Evolutionary conservation across 2,888 invertebrate species (phyloP), one percentile per base, ranked within the genome.

Genomic region (Cantharis rustica): DNA sequence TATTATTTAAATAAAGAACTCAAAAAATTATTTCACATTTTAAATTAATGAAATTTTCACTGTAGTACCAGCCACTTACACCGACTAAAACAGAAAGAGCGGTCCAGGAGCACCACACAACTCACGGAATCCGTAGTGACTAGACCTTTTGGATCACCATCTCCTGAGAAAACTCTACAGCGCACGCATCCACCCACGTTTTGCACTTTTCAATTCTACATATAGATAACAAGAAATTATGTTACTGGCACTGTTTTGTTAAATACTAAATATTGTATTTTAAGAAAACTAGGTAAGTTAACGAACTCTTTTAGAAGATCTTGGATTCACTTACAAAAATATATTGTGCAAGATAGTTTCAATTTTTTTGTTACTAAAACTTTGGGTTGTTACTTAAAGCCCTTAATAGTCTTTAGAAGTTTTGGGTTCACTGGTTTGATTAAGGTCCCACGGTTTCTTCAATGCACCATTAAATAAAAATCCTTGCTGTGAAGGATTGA

Each of bases 91-190:
- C 84, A 85, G 82, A 86, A 86, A 84, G 84, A 86, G 85, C 86
- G 85, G 85, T 86, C 87, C 87, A 88, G 88, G 87, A 88, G 88
- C 88, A 88, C 88, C 86, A 88, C 88, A 87, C 87, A 87, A 88
- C 87, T 87, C 87, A 83, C 85, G 86, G 88, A 88, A 88, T 85
- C 86, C 87, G 87, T 86, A 88, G 87, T 87, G 88, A 88, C 88
- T 88, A 86, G 80, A 74, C 78, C 77, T 76, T 71, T 75, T 75
- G 75, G 26, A 77, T 75, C 75, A 75, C 76, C 78, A 69, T 66
- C 75, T 69, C 61, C 79, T 79, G 79, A 74, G 80, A 79, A 80
- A 80, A 78, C 79, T 79, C 75, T 72, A 61, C 68, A 61, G 62
- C 76, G 82, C 81, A 80, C 82, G 83, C 83, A 81, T 66, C 79